Evolutionary conservation across 1,140 invertebrate genomes (phyloP).

Genomic region (Formica selysi): DNA sequence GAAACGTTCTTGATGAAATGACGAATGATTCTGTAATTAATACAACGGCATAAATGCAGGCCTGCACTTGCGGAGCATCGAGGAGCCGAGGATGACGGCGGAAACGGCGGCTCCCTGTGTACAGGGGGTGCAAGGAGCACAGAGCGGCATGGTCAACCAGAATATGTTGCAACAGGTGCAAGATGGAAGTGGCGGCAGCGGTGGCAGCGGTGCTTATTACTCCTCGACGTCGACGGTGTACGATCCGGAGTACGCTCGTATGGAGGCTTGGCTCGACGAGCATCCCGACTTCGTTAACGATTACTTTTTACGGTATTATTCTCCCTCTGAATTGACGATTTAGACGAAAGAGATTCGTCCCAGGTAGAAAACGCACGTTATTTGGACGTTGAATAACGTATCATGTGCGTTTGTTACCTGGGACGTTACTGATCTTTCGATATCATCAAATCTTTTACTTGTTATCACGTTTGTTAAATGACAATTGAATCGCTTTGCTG

Average conservation of each 20-base stretch:
- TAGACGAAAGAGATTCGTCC: background rate
- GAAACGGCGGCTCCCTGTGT: conserved; percentile 87
- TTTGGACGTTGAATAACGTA: too few species aligned
- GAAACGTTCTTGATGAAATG: background rate
- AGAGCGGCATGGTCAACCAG: conserved; percentile 86
- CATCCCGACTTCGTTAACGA: conserved; percentile 98
- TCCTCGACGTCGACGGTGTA: conserved; percentile 87
- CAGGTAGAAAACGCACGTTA: too few species aligned
- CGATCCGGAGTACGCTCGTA: conserved; percentile 93
- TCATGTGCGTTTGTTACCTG: too few species aligned
- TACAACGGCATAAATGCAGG: conserved; percentile 85
- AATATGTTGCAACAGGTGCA: conserved; percentile 80
- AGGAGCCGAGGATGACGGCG: conserved; percentile 91
- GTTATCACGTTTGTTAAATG: too few species aligned
- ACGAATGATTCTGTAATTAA: background rate
- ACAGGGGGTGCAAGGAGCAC: conserved; percentile 85
- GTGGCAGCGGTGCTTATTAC: conserved; percentile 78
- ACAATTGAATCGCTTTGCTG: background rate
- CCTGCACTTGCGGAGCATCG: conserved; percentile 93
- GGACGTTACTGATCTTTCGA: too few species aligned
- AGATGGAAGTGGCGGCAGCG: conserved; percentile 76
- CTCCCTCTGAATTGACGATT: background rate
- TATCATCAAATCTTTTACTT: too few species aligned
- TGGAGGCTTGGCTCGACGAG: conserved; percentile 98
- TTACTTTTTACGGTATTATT: conserved; percentile 94